Percentiles rank a stretch among this genome's conserved stretches.
Conservation (phyloP, 2,888 invertebrate species). For the Magallana nippona region DNA sequence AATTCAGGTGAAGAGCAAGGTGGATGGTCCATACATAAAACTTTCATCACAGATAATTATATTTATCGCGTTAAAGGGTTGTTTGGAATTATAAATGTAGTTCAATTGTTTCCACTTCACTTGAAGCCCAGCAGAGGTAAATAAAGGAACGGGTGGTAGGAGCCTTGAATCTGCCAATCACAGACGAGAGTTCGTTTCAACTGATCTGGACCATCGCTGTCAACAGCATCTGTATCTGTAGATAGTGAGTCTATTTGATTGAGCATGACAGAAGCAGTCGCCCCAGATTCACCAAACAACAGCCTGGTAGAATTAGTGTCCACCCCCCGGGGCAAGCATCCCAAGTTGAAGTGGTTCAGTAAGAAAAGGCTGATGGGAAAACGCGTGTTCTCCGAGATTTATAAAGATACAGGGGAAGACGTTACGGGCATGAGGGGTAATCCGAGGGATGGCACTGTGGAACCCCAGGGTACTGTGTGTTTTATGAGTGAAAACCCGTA, state of each 20-base stretch:
- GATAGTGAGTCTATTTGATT: not conserved
- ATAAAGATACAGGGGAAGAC: not conserved
- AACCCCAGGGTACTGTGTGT: not conserved
- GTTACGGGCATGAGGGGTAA: not conserved
- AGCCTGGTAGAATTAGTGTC: not conserved
- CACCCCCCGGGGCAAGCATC: not conserved
- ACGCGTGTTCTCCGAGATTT: constrained; percentile 6
- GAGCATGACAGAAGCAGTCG: not conserved
- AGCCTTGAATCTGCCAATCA: not conserved
- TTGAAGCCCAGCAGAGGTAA: not conserved
- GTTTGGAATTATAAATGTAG: not conserved
- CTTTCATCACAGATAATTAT: not conserved
- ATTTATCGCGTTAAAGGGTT: not conserved
- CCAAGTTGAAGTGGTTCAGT: not conserved
- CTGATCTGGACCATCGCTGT: not conserved
- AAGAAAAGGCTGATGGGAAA: constrained; percentile 6
- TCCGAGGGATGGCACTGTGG: not conserved
- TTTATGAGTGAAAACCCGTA: constrained; percentile 25
- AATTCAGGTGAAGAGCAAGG: too few relatives aligned
- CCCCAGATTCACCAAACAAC: not conserved
- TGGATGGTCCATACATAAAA: too few relatives aligned
- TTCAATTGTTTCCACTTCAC: not conserved
- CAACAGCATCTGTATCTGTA: not conserved
- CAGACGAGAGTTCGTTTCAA: not conserved
- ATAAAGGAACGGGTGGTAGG: not conserved